Evolutionary conservation across 1,140 invertebrate species (phyloP), one percentile per base, ranked within the genome.

Genomic region (Paraescarpia echinospica): DNA sequence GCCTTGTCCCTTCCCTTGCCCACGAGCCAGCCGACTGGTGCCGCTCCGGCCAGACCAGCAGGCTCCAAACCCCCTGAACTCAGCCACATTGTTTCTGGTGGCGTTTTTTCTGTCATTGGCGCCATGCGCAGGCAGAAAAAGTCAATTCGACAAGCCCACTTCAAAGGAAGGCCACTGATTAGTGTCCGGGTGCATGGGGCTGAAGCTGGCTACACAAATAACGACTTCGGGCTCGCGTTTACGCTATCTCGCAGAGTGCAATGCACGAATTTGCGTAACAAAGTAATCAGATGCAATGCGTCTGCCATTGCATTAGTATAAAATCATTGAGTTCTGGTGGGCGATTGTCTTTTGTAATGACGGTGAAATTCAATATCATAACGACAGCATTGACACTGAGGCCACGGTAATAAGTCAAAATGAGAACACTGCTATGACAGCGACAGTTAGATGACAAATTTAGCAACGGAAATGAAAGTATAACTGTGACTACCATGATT

Each of bases 381-480:
- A 35, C 48, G 41, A 89, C 27, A 27, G 27, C 59, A 35, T 27
- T 0, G 59, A 77, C 59, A 77, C 59, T 27, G 59, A 77, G 8
- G 22, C 2, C 27, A 77, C 59, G 31, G 34, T 35, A 35, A 35
- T 31, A 12, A 35, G n/a, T 33, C 34, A 35, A 35, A 89, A 33
- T 34, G 91, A 89, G 89, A 92, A 93, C 59, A 27, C 12, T 18
- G 59, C 59, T 77, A 77, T 77, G 59, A 77, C 59, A 77, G 59
- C 27, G 59, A 77, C 27, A 77, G 59, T 89, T 92, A 92, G 59
- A 77, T 77, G 89, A 92, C 92, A 91, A 88, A 89, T 90, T 91
- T 92, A 41, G 33, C 35, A 33, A 51, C 33, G n/a, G 59, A n/a
- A 92, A 92, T 33, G n/a, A 77, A 12, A 34, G 59, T 31, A 90